Conservation (phyloP, 2,113 vertebrate species). For the Limanda limanda region DNA sequence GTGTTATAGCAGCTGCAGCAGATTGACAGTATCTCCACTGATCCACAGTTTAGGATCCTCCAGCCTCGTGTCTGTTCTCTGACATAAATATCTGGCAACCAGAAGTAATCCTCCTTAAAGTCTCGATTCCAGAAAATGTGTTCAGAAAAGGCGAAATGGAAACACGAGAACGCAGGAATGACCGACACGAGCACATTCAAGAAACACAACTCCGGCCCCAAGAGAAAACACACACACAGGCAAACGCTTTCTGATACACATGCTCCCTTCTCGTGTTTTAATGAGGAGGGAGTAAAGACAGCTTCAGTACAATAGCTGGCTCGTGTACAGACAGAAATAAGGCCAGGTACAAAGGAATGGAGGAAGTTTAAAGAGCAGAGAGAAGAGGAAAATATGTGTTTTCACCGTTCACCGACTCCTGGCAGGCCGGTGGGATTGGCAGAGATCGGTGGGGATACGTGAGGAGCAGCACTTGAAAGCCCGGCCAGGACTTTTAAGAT, state of each 20-base stretch:
- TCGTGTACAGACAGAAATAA: conserved; percentile 25
- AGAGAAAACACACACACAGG: background rate
- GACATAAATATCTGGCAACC: conserved; percentile 56
- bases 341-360: conserved; percentile 22
- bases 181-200: conserved; percentile 19
- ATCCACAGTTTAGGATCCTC: conserved; percentile 33
- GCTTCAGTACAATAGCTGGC: conserved; percentile 20
- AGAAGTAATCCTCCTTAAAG: conserved; percentile 52
- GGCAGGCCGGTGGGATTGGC: conserved; percentile 52
- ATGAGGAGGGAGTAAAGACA: background rate
- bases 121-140: conserved; percentile 62
- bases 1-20: conserved; percentile 27
- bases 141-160: conserved; percentile 40
- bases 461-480: conserved; percentile 65
- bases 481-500: conserved; percentile 65
- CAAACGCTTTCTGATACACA: background rate
- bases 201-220: background rate
- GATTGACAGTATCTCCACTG: conserved; percentile 40
- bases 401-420: conserved; percentile 37
- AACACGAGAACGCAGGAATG: conserved; percentile 1
- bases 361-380: conserved; percentile 22
- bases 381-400: conserved; percentile 10
- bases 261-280: background rate
- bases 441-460: conserved; percentile 47
- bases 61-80: conserved; percentile 21